phyloP scores from a whole-genome alignment of 2,113 vertebrate species.

The Prunella fulvescens region DNA sequence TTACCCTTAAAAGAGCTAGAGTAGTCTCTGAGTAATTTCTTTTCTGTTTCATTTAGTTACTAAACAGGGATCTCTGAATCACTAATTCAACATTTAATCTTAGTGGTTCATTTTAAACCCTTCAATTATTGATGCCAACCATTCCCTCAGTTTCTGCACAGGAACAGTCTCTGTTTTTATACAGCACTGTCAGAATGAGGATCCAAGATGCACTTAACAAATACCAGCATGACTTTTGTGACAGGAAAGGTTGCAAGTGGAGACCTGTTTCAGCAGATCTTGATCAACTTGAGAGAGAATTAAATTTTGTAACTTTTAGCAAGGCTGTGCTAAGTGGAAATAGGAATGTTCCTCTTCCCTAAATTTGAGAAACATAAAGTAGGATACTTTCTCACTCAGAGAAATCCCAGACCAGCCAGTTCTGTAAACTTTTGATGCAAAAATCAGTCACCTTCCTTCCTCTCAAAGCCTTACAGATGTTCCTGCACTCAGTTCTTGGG shows the following conservation, averaged over 20 bases:
- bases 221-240: neutral
- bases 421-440: neutral
- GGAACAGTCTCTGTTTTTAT: neutral
- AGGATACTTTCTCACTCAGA: neutral
- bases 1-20: neutral
- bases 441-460: neutral
- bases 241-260: neutral
- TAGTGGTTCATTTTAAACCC: neutral
- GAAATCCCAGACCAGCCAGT: neutral
- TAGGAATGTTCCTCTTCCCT: neutral
- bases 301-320: neutral
- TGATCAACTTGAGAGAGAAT: neutral
- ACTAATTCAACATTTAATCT: neutral
- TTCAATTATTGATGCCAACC: neutral
- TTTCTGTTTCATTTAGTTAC: neutral
- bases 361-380: neutral
- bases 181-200: rapidly evolving
- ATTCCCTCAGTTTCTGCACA: neutral
- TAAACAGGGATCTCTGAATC: neutral
- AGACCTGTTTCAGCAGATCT: neutral
- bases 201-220: neutral
- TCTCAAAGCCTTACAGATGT: neutral
- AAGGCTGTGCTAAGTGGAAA: neutral
- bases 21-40: neutral
- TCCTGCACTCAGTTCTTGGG: neutral